Evolutionary conservation across 2,797 vertebrate genomes (phyloP).

Genomic region (Semotilus atromaculatus): DNA sequence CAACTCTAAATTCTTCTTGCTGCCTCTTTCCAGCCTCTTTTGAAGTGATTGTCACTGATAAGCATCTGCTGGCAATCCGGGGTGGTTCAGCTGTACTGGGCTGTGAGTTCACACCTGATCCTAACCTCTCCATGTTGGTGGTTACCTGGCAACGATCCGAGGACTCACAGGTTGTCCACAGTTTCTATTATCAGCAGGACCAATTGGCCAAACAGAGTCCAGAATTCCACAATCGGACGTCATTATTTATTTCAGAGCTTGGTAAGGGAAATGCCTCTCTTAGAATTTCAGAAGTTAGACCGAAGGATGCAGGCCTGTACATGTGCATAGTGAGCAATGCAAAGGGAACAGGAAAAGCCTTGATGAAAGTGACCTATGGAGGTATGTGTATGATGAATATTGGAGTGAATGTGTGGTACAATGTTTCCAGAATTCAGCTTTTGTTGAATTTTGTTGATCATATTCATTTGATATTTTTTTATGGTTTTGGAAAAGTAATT

Average conservation of each 20-base stretch:
- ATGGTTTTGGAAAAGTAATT: not conserved
- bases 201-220: conserved; percentile 54
- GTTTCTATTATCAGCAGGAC: conserved; percentile 62
- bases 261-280: conserved; percentile 62
- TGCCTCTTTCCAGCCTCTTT: conserved; percentile 50
- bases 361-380: conserved; percentile 59
- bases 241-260: conserved; percentile 54
- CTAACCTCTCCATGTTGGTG: conserved; percentile 38
- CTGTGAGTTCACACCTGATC: conserved; percentile 54
- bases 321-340: conserved; percentile 58
- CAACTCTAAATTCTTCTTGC: not conserved
- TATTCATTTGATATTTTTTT: too few species aligned
- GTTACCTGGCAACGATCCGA: conserved; percentile 63
- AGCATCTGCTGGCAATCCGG: conserved; percentile 47
- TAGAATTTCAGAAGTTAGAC: conserved; percentile 45
- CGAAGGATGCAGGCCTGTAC: conserved; percentile 55
- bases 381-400: conserved; percentile 42
- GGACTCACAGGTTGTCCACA: conserved; percentile 59
- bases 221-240: conserved; percentile 55
- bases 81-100: conserved; percentile 46
- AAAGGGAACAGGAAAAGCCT: conserved; percentile 49
- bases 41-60: conserved; percentile 40
- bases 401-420: not conserved
- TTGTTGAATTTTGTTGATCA: too few species aligned
- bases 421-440: not conserved